Evolutionary conservation across 2,888 invertebrate species (phyloP).

Genomic region (Tromatobia lineatoria): DNA sequence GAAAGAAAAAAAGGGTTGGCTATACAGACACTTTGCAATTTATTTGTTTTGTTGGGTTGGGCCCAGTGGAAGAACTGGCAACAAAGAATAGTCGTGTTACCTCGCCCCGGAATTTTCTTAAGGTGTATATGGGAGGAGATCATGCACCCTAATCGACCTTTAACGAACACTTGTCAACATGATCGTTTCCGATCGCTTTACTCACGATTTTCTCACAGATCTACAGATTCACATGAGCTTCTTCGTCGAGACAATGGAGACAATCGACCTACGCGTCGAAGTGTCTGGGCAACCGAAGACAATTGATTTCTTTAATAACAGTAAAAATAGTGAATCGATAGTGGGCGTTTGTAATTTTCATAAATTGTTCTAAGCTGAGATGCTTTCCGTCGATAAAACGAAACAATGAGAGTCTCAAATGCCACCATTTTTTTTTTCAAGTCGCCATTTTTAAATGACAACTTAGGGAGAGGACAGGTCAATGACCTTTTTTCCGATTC

Average conservation of each 20-base stretch:
- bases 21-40: neutral
- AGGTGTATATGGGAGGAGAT: constrained; percentile 35
- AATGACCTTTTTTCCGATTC: neutral
- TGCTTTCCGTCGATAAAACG: constrained; percentile 15
- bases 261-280: constrained; percentile 40
- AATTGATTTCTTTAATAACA: constrained; percentile 25
- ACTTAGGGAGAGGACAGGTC: neutral
- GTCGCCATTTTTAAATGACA: constrained; percentile 5
- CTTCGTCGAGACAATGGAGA: constrained; percentile 44
- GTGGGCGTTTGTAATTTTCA: constrained; percentile 53
- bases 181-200: constrained; percentile 46
- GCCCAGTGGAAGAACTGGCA: constrained; percentile 46
- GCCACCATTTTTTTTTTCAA: constrained; percentile 5
- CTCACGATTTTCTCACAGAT: constrained; percentile 27
- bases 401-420: constrained; percentile 24
- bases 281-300: constrained; percentile 20
- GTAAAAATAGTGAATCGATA: constrained; percentile 11
- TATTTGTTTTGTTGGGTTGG: constrained; percentile 36
- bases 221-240: constrained; percentile 4
- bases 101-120: constrained; percentile 51
- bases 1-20: neutral
- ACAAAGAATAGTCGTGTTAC: constrained; percentile 31
- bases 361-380: constrained; percentile 17
- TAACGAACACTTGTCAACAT: constrained; percentile 31
- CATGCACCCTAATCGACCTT: constrained; percentile 44